phyloP scores from a whole-genome alignment of 53 echinoderm and acorn worm species.

The Stichopus horrens region DNA sequence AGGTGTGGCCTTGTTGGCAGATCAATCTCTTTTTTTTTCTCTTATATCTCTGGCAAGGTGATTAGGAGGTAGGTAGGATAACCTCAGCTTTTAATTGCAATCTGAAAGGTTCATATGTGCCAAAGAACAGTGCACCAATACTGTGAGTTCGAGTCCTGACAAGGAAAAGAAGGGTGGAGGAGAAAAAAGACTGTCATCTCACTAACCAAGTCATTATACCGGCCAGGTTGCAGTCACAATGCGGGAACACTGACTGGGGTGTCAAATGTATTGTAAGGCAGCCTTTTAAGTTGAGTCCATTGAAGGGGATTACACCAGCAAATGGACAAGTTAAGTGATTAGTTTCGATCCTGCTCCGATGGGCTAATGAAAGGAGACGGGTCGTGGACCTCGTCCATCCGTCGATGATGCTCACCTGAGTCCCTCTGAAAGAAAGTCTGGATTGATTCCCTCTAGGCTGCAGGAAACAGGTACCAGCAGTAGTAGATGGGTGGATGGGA shows the following conservation, averaged over 20 bases:
- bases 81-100: constrained; percentile 27
- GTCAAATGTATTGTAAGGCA: not conserved
- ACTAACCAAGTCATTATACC: not conserved
- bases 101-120: constrained; percentile 2
- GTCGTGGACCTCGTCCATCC: not conserved
- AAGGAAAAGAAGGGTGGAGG: no score
- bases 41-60: not conserved
- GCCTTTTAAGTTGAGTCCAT: not conserved
- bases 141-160: not conserved
- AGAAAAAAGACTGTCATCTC: no score
- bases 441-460: not conserved
- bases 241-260: not conserved
- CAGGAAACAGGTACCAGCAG: not conserved
- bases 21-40: constrained; percentile 2
- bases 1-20: constrained; percentile 36
- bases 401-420: not conserved
- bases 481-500: not conserved
- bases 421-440: not conserved
- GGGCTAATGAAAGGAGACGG: not conserved
- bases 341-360: constrained; percentile 23
- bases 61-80: constrained; percentile 14
- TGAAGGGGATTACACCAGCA: constrained; percentile 23
- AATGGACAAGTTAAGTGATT: constrained; percentile 31
- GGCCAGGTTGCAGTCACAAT: not conserved
- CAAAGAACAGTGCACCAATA: not conserved